Evolutionary conservation across 2,888 invertebrate species (phyloP).

Genomic region (Pimpla rufipes): DNA sequence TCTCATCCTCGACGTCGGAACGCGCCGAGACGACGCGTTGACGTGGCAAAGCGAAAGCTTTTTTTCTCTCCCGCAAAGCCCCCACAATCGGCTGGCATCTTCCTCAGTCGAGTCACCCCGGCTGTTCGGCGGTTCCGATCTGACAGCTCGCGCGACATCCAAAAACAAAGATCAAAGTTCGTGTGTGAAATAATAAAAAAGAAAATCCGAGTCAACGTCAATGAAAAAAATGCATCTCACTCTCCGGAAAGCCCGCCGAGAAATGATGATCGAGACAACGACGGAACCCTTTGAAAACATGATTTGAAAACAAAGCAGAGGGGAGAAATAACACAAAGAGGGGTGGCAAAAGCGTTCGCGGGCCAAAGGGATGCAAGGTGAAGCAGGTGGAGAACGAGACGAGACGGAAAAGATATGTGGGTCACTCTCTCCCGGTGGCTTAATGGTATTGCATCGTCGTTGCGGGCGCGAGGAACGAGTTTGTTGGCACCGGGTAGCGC

Average conservation of each 20-base stretch:
- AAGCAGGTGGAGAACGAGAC: not conserved
- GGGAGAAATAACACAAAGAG: slow-evolving; percentile 25
- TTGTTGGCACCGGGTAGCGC: slow-evolving; percentile 64
- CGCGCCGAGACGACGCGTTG: not conserved
- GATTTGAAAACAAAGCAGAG: not conserved
- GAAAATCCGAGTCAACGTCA: no score
- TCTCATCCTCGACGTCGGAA: slow-evolving; percentile 21
- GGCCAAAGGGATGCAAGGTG: slow-evolving; percentile 25
- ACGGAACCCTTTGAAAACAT: not conserved
- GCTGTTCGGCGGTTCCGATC: no score
- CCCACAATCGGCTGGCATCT: slow-evolving; percentile 5
- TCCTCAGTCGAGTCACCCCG: not conserved
- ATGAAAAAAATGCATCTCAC: not conserved
- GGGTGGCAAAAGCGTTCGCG: slow-evolving; percentile 28
- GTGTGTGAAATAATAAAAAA: no score
- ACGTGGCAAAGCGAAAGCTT: slow-evolving; percentile 27
- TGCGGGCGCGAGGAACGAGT: slow-evolving; percentile 53
- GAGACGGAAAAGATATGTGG: slow-evolving; percentile 49
- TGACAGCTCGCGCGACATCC: not conserved
- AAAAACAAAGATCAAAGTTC: not conserved
- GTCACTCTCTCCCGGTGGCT: slow-evolving; percentile 61
- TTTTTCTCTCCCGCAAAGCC: not conserved
- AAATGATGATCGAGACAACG: not conserved
- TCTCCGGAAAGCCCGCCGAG: not conserved
- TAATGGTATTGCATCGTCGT: slow-evolving; percentile 71